Conservation (phyloP, 1,140 invertebrate genomes). For the Cyclina sinensis region DNA sequence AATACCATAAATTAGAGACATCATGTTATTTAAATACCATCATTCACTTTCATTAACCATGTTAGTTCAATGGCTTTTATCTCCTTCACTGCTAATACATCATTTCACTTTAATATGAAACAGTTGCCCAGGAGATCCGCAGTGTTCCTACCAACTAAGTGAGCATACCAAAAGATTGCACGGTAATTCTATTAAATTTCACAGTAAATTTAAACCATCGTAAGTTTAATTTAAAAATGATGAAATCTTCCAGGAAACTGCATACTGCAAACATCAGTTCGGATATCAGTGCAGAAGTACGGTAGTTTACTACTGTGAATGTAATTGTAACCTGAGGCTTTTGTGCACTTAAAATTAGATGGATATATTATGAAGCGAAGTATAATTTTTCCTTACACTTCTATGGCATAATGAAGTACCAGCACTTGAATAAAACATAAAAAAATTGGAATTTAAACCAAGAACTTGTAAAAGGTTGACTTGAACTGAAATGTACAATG, state of each 20-base stretch:
- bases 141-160: neutral
- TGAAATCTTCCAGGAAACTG: neutral
- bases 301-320: no score
- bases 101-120: conserved; percentile 13
- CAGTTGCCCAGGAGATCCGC: neutral
- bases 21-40: neutral
- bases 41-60: conserved; percentile 16
- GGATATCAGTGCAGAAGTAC: no score
- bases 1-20: neutral
- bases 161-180: conserved; percentile 17
- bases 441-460: no score
- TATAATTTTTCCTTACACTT: no score
- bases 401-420: no score
- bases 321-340: no score
- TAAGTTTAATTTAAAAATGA: neutral
- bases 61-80: neutral
- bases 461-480: no score
- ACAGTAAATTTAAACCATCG: conserved; percentile 27
- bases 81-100: neutral
- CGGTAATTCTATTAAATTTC: conserved; percentile 9
- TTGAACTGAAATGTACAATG: no score
- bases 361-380: no score
- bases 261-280: no score
- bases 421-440: no score
- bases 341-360: no score